These are phyloP conservation scores for Hozukius guyotensis DNA, from an alignment of 2,797 vertebrate species.

Conservation along the genomic window DNA sequence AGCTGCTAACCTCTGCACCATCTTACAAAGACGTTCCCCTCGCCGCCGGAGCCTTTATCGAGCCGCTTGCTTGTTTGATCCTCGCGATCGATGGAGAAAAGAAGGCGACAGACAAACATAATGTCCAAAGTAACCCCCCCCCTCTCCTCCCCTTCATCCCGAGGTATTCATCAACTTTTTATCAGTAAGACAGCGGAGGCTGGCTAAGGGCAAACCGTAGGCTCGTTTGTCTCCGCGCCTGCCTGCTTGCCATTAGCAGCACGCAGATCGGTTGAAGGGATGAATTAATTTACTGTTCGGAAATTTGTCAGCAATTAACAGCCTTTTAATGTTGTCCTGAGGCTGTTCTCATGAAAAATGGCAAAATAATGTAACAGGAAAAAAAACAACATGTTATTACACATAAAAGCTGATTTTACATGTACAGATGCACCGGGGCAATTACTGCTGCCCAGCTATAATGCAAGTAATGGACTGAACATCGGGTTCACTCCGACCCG, in stretches of 20 bases:
- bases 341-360: constrained; percentile 27
- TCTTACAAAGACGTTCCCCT: constrained; percentile 51
- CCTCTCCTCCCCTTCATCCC: not conserved
- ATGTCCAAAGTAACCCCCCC: constrained; percentile 3
- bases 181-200: constrained; percentile 23
- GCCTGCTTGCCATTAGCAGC: constrained; percentile 29
- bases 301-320: constrained; percentile 50
- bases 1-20: constrained; percentile 59
- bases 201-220: constrained; percentile 19
- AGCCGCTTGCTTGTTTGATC: constrained; percentile 57
- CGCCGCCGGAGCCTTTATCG: constrained; percentile 51
- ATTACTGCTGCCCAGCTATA: not conserved
- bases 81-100: constrained; percentile 48
- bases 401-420: constrained; percentile 17
- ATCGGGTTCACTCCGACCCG: not conserved
- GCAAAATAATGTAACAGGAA: not conserved
- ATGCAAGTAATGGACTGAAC: constrained; percentile 1
- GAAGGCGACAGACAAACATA: constrained; percentile 48
- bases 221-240: constrained; percentile 25
- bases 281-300: constrained; percentile 54
- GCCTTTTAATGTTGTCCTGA: constrained; percentile 36
- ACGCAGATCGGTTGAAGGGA: constrained; percentile 23
- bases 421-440: not conserved
- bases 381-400: not conserved
- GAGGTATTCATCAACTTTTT: constrained; percentile 49